A percentile compares a stretch with the other conserved stretches of the same genome.
Conservation (phyloP, 1,140 invertebrate species). For the Bactericera cockerelli region DNA sequence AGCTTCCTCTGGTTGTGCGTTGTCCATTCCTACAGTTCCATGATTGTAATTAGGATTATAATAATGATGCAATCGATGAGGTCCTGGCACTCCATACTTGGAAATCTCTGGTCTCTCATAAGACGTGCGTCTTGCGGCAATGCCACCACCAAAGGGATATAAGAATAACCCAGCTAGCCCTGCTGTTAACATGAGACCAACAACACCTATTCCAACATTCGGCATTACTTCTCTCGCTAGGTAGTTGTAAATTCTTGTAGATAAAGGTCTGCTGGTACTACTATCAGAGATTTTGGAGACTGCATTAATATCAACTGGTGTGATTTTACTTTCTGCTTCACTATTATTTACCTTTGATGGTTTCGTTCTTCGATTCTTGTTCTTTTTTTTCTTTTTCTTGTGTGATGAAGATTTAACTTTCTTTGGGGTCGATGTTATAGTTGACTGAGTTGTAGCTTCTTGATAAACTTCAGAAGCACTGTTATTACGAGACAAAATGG, state of each 20-base stretch:
- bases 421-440: constrained; percentile 18
- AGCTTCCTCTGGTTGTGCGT: constrained; percentile 51
- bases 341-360: constrained; percentile 17
- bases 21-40: constrained; percentile 17
- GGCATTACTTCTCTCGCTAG: constrained; percentile 62
- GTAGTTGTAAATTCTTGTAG: constrained; percentile 60
- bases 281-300: constrained; percentile 31
- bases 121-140: constrained; percentile 35
- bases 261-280: constrained; percentile 32
- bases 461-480: constrained; percentile 17
- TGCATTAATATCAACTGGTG: constrained; percentile 33
- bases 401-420: constrained; percentile 18
- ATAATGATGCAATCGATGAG: constrained; percentile 1
- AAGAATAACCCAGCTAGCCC: constrained; percentile 58
- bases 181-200: constrained; percentile 49
- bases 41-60: constrained; percentile 2
- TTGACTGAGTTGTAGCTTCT: constrained; percentile 15
- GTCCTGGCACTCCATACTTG: neutral
- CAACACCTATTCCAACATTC: constrained; percentile 53
- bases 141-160: constrained; percentile 46
- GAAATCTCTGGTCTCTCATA: constrained; percentile 4
- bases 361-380: constrained; percentile 36
- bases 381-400: constrained; percentile 34
- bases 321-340: constrained; percentile 29
- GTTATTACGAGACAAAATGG: neutral